Percentiles rank a stretch among this genome's conserved stretches.
phyloP scores from a whole-genome alignment of 2,888 invertebrate genomes.

The Escarpia spicata region DNA sequence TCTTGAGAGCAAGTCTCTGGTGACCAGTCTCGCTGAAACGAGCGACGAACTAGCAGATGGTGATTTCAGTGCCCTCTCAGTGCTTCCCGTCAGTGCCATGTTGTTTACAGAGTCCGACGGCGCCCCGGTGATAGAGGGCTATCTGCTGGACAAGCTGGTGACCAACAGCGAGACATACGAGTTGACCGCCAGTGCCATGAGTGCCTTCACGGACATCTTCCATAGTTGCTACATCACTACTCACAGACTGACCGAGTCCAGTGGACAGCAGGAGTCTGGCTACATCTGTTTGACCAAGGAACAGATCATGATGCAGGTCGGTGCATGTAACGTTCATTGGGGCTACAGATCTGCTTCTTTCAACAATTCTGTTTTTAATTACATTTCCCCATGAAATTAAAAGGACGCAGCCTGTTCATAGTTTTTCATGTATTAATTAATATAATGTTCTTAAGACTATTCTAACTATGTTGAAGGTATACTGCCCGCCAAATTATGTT shows the following conservation, averaged over 20 bases:
- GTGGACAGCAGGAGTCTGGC: slow-evolving; percentile 54
- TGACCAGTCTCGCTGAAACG: slow-evolving; percentile 37
- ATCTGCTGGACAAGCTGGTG: slow-evolving; percentile 52
- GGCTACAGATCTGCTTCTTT: too few relatives aligned
- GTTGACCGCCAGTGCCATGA: slow-evolving; percentile 50
- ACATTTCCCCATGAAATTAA: too few relatives aligned
- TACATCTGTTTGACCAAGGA: slow-evolving; percentile 61
- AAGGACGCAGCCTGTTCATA: too few relatives aligned
- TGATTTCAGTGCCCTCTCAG: slow-evolving; percentile 44
- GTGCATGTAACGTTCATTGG: not conserved
- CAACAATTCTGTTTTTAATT: too few relatives aligned
- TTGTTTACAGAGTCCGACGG: slow-evolving; percentile 53
- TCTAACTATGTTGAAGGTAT: too few relatives aligned
- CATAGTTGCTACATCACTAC: slow-evolving; percentile 61
- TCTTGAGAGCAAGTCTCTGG: slow-evolving; percentile 49
- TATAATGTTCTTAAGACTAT: too few relatives aligned
- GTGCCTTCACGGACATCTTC: slow-evolving; percentile 62
- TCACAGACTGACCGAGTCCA: slow-evolving; percentile 39
- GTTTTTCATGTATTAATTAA: too few relatives aligned
- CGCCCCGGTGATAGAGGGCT: slow-evolving; percentile 56
- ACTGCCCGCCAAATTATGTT: too few relatives aligned
- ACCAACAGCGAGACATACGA: slow-evolving; percentile 41
- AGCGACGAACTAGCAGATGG: not conserved
- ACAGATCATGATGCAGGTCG: slow-evolving; percentile 54
- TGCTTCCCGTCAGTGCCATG: slow-evolving; percentile 54